Percentiles rank a stretch among this genome's conserved stretches.
Evolutionary conservation across 2,113 vertebrate genomes (phyloP).

Genomic region (Melanotaenia duboulayi): DNA sequence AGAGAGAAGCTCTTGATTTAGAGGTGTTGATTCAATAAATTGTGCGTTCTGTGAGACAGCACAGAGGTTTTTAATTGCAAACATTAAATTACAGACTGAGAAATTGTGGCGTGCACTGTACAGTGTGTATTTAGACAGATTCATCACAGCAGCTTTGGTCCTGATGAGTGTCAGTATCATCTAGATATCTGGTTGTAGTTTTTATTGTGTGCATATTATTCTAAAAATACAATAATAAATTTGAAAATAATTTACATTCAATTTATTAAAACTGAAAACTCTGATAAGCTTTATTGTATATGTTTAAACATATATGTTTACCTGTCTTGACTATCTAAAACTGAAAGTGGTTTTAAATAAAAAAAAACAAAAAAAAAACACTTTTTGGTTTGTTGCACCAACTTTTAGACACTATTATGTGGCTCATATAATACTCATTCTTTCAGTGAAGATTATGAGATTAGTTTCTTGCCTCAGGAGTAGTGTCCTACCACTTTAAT

Average conservation of each 20-base stretch:
- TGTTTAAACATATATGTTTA: too few species aligned
- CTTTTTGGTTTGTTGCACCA: not conserved
- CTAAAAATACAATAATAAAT: too few species aligned
- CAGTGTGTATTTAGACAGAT: conserved; percentile 78
- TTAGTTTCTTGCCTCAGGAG: not conserved
- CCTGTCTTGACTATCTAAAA: too few species aligned
- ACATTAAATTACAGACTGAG: conserved; percentile 82
- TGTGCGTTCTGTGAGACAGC: conserved; percentile 71
- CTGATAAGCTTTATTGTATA: too few species aligned
- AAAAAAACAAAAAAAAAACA: too few species aligned
- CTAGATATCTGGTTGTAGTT: conserved; percentile 42
- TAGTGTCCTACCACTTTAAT: not conserved
- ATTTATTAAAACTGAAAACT: not conserved
- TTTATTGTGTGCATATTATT: conserved; percentile 15
- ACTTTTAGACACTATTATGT: not conserved
- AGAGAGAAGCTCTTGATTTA: conserved; percentile 81
- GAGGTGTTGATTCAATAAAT: conserved; percentile 82
- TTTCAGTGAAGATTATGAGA: not conserved
- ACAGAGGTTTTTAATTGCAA: conserved; percentile 81
- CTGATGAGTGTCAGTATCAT: conserved; percentile 58
- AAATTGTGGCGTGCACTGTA: conserved; percentile 61
- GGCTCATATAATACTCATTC: not conserved
- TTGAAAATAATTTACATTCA: not conserved
- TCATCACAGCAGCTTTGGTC: conserved; percentile 70
- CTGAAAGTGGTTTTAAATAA: too few species aligned